Evolutionary conservation across 2,888 invertebrate genomes (phyloP), one percentile per base, ranked within the genome.

Genomic region (Cancer borealis): DNA sequence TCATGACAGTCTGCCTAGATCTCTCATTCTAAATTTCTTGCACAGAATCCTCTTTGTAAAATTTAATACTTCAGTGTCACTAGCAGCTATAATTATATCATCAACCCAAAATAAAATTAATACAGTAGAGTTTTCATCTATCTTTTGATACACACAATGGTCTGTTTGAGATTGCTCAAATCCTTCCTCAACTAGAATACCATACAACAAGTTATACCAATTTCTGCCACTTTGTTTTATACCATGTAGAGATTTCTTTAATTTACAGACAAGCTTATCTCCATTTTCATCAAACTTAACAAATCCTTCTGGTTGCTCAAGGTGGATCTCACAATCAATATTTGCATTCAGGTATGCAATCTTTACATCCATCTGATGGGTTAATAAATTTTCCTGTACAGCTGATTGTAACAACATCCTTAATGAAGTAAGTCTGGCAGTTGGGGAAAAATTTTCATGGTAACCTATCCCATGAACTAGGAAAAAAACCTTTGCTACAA

Each of bases 221-320:
- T 39, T 39, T 39, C 39, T 39, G 39, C 39, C 39, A 39, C 66
- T 84, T 30, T 93, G 93, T 54, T 54, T 54, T 54, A 54, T 2
- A 54, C 54, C 54, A 54, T 54, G 3, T 14, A 54, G 54, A 54
- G 1, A 54, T 54, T 54, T 54, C 54, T 54, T 54, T 54, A 54
- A 14, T 54, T 54, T 54, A 54, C 54, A 54, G 14, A 54, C 54
- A 12, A 54, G 54, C 54, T 54, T 54, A 54, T 54, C 14, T 54
- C 54, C 54, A 54, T 54, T 54, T 54, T 54, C 45, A 84, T 26
- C 66, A 46, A 47, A 46, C n/a, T 66, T 88, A 0, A 47, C 47
- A 92, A 92, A 94, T 2, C 46, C 89, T 39, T 30, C 89, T 8
- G 88, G 92, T 92, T 94, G 92, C 30, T 92, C 94, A 45, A 94